These are phyloP conservation scores for Cosmorhoe ocellata DNA, from an alignment of 2,888 invertebrate species.

Conservation along the genomic window DNA sequence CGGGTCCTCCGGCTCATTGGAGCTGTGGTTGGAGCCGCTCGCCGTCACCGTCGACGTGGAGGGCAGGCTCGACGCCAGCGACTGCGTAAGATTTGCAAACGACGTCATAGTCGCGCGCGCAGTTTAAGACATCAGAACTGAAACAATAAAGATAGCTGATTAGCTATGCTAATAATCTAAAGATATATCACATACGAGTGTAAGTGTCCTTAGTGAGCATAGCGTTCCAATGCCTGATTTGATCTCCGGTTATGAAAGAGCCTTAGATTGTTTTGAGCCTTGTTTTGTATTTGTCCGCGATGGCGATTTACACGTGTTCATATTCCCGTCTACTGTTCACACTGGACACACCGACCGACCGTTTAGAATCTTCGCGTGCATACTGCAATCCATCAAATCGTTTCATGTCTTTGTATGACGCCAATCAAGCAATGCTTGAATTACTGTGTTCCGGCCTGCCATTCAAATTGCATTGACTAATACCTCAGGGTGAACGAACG, in stretches of 20 bases:
- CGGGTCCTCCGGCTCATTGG: slow-evolving; percentile 59
- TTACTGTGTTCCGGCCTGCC: slow-evolving; percentile 16
- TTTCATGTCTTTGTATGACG: slow-evolving; percentile 20
- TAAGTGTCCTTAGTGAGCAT: too few species aligned
- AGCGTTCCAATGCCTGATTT: too few species aligned
- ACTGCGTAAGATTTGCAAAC: slow-evolving; percentile 69
- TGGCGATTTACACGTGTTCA: neutral
- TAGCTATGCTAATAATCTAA: neutral
- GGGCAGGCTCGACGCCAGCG: slow-evolving; percentile 64
- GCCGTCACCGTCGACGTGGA: slow-evolving; percentile 51
- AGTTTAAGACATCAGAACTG: slow-evolving; percentile 70
- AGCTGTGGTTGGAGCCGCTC: slow-evolving; percentile 50
- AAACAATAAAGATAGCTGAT: slow-evolving; percentile 46
- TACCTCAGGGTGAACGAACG: slow-evolving; percentile 21
- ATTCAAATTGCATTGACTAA: slow-evolving; percentile 12
- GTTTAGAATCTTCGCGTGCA: neutral
- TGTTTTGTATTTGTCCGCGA: neutral
- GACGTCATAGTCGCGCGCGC: slow-evolving; percentile 63
- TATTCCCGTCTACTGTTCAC: too few species aligned
- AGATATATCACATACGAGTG: too few species aligned
- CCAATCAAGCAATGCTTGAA: slow-evolving; percentile 24
- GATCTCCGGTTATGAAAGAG: too few species aligned
- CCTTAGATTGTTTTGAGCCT: too few species aligned
- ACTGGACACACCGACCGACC: too few species aligned
- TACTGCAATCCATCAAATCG: slow-evolving; percentile 17